These are phyloP conservation scores for Prunella strophiata DNA, from an alignment of 2,797 vertebrate genomes.

Conservation along the genomic window DNA sequence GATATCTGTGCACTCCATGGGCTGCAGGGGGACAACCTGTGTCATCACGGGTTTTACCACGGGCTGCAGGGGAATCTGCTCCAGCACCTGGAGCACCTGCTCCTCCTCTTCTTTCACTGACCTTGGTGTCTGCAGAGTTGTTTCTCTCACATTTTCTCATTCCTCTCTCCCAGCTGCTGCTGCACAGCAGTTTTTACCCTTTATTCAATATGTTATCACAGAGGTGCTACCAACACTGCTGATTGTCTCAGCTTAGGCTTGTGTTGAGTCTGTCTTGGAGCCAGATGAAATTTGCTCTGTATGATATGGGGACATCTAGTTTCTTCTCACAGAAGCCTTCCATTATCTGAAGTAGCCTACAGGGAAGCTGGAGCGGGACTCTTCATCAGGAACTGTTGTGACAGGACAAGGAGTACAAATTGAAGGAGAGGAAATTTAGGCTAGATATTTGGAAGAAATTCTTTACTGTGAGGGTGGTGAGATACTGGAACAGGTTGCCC, in stretches of 20 bases:
- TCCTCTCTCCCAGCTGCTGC: not conserved
- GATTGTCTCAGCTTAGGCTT: not conserved
- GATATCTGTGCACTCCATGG: not conserved
- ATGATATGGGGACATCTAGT: not conserved
- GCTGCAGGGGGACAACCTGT: not conserved
- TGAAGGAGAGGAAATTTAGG: not conserved
- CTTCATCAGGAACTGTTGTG: not conserved
- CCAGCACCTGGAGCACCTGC: not conserved
- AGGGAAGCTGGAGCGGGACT: not conserved
- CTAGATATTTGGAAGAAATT: not conserved
- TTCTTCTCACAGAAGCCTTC: not conserved
- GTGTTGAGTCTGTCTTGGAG: not conserved
- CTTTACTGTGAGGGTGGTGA: not conserved
- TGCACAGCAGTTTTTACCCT: not conserved
- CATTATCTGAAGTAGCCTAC: not conserved
- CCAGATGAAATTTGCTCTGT: not conserved
- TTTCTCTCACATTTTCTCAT: not conserved
- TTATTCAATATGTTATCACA: not conserved
- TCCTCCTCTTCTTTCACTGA: not conserved
- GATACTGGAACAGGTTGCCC: not conserved
- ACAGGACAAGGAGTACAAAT: not conserved
- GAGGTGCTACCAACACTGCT: not conserved
- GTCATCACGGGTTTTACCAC: not conserved
- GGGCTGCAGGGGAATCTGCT: not conserved
- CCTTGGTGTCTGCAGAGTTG: not conserved